Base-by-base conservation (phyloP, 1,140 invertebrate genomes). In the Wasmannia auropunctata region DNA sequence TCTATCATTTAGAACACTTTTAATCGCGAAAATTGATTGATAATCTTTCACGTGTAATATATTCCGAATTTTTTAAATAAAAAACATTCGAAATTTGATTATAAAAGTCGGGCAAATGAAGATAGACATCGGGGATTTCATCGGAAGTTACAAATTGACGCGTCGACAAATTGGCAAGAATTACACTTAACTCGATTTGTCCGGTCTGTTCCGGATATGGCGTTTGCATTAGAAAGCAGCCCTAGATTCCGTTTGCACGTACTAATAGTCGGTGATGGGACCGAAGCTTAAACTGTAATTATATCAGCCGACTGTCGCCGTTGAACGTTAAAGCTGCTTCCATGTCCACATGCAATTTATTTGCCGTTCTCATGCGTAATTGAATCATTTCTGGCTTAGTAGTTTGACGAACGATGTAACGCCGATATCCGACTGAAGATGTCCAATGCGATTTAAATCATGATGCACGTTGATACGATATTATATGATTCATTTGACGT, bases 261-360 rank as follows among this genome's bases (percentile, higher is more conserved):
- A 31, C 46, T 81, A 81, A 70, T 81, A 80, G 46, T 70, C 46
- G 34, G 16, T 56, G 77, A 81, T 81, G 67, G 34, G 25, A 72
- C 37, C 19, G 79, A 43, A 56, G 79, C 79, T 81, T 70, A 81
- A 81, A 70, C 79, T 58, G 77, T 70, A 81, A 81, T 81, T 70
- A 81, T 56, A 81, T 81, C 79, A 81, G 51, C n/a, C 3, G 65
- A 58, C 63, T 81, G 77, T 70, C 63, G 22, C 46, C 22, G 19
- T 54, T 54, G 34, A 11, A 31, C 16, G 77, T 46, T n/a, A 81
- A 70, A 81, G 65, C 65, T 72, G 67, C 51, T 72, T 56, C 65
- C 28, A 37, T 43, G 79, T 81, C 79, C 65, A 56, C 25, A 16
- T 81, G 77, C 77, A 72, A 81, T 81, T 81, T 81, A 72, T 81